These are phyloP conservation scores for Alexandromys fortis DNA, from an alignment of 2,113 vertebrate genomes.

Conservation along the genomic window DNA sequence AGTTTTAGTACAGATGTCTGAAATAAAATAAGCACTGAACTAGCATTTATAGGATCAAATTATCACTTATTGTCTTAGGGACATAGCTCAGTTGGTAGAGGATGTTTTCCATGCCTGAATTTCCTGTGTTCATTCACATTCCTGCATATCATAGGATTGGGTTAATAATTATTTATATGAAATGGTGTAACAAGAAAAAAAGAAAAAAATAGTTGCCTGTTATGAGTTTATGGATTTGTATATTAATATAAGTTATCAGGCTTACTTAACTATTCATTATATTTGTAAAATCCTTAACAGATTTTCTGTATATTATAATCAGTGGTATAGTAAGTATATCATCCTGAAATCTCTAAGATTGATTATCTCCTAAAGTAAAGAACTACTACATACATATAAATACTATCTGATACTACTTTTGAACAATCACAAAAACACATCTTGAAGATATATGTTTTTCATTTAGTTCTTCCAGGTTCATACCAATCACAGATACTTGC, in stretches of 20 bases:
- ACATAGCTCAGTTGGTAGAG: neutral
- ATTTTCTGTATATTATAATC: no score
- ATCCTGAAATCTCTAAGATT: no score
- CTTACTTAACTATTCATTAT: neutral
- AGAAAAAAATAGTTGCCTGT: neutral
- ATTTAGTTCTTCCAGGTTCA: neutral
- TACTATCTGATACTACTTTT: neutral
- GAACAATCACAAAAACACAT: neutral
- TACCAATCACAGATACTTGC: neutral
- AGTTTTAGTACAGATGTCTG: neutral
- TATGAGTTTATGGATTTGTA: neutral
- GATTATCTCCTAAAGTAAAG: no score
- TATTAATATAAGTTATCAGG: neutral
- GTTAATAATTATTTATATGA: no score
- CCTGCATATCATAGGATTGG: no score
- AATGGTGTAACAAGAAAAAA: no score
- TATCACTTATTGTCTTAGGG: neutral
- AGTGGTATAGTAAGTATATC: no score
- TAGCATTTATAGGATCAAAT: neutral
- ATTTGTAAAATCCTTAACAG: no score
- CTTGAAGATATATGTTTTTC: neutral
- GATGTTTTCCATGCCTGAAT: neutral
- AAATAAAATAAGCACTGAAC: neutral
- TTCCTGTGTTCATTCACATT: neutral
- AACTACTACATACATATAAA: neutral